A percentile compares a stretch with the other conserved stretches of the same genome.
Evolutionary conservation across 2,888 invertebrate genomes (phyloP).

Genomic region (Hyposoter dolosus): DNA sequence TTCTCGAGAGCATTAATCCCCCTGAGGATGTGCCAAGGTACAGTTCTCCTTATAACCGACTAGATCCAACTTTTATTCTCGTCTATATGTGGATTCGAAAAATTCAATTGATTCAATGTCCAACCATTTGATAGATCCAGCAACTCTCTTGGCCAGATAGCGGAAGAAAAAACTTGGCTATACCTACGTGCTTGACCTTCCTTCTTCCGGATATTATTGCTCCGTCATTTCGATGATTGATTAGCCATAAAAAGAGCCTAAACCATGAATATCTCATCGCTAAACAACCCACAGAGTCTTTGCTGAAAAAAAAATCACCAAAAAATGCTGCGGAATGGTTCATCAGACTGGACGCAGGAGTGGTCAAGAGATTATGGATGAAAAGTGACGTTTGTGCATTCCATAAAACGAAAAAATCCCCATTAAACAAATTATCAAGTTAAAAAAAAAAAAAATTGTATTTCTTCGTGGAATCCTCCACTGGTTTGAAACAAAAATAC

Average conservation of each 20-base stretch:
- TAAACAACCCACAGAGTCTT: background rate
- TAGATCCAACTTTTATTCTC: background rate
- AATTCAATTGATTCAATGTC: constrained; percentile 36
- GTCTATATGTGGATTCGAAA: background rate
- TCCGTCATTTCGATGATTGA: constrained; percentile 23
- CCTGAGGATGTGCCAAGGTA: constrained; percentile 60
- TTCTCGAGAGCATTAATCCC: constrained; percentile 45
- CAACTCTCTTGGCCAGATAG: constrained; percentile 42
- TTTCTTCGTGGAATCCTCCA: background rate
- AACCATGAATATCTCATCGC: background rate
- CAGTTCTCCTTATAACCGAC: constrained; percentile 6
- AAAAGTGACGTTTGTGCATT: background rate
- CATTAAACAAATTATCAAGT: background rate
- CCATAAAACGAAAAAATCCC: background rate
- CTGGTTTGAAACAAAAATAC: background rate
- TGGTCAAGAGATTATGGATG: background rate
- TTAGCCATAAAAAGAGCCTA: background rate
- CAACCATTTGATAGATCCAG: constrained; percentile 36
- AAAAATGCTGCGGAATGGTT: background rate
- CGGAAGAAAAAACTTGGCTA: constrained; percentile 41
- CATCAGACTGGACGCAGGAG: background rate
- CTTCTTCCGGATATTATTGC: constrained; percentile 37
- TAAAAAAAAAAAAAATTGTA: too few relatives aligned
- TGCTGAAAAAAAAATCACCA: background rate
- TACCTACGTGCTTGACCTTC: constrained; percentile 47